These are phyloP conservation scores for Syrrhaptes paradoxus DNA, from an alignment of 2,113 vertebrate species.

Conservation along the genomic window DNA sequence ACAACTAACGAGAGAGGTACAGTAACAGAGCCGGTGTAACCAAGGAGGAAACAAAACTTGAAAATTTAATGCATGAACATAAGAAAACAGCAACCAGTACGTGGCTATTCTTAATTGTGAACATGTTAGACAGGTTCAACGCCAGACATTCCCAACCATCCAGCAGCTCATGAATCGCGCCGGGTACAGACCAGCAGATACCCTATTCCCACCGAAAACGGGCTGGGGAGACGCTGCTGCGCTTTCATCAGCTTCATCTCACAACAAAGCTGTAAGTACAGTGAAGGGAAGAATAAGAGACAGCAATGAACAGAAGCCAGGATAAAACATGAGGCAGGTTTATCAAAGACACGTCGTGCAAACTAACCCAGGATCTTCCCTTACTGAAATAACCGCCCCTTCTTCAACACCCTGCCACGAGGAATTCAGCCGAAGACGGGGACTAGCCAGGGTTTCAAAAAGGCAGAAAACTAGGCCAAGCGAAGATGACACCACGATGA, in stretches of 20 bases:
- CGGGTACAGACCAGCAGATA: not conserved
- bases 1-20: not conserved
- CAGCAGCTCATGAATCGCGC: not conserved
- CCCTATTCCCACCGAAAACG: not conserved
- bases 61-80: not conserved
- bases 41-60: not conserved
- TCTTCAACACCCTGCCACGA: rapidly evolving
- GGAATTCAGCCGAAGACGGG: not conserved
- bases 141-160: not conserved
- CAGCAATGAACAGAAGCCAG: not conserved
- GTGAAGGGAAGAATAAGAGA: not conserved
- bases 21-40: not conserved
- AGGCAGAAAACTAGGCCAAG: not conserved
- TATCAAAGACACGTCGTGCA: not conserved
- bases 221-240: not conserved
- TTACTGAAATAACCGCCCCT: not conserved
- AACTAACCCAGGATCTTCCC: not conserved
- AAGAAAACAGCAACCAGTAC: not conserved
- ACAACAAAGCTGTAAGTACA: not conserved
- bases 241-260: not conserved
- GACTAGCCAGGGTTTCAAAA: not conserved
- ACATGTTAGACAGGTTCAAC: not conserved
- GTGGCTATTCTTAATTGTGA: too few relatives aligned
- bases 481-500: not conserved
- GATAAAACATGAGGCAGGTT: not conserved